These are phyloP conservation scores for Pogonognathellus flavescens DNA, from an alignment of 1,140 invertebrate genomes.

Conservation along the genomic window DNA sequence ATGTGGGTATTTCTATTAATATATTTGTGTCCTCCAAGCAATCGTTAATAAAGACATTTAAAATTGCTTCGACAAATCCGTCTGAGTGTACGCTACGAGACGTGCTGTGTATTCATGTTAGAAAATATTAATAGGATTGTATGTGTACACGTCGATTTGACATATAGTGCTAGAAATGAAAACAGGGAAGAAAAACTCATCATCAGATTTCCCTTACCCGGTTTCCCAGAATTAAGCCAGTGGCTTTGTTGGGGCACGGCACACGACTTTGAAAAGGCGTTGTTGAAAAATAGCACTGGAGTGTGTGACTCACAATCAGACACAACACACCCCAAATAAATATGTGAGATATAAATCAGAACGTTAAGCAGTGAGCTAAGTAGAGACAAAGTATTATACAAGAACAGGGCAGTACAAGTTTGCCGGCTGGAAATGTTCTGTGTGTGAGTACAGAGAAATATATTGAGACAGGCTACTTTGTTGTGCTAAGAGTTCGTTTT, in stretches of 20 bases:
- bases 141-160: background rate
- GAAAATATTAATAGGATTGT: background rate
- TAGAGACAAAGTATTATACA: background rate
- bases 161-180: background rate
- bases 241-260: conserved; percentile 19
- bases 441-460: too few species aligned
- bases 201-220: conserved; percentile 27
- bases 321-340: background rate
- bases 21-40: too few species aligned
- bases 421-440: background rate
- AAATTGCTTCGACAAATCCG: too few species aligned
- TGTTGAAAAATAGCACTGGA: background rate
- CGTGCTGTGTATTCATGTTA: too few species aligned
- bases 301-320: conserved; percentile 13
- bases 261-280: background rate
- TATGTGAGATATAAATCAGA: conserved; percentile 4
- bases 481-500: too few species aligned
- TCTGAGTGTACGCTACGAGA: too few species aligned
- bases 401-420: background rate
- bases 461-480: too few species aligned
- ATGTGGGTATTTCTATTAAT: too few species aligned
- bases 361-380: background rate
- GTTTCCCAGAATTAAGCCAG: conserved; percentile 25
- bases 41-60: too few species aligned
- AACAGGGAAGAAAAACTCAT: conserved; percentile 17